A percentile compares a stretch with the other conserved stretches of the same genome.
These are phyloP conservation scores for Papilio gigon DNA, from an alignment of 2,888 invertebrate species.

Conservation along the genomic window DNA sequence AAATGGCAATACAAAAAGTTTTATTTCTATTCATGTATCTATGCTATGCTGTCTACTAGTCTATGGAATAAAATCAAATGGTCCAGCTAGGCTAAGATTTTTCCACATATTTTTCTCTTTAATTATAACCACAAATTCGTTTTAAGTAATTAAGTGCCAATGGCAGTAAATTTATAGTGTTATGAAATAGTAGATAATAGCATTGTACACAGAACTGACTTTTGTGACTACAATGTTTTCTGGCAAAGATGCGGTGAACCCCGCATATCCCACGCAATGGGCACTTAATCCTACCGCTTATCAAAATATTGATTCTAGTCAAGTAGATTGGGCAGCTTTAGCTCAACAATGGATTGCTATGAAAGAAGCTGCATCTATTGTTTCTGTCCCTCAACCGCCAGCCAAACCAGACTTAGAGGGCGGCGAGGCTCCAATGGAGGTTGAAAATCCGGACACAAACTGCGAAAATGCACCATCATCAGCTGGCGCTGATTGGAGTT, in stretches of 20 bases:
- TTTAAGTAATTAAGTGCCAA: constrained; percentile 44
- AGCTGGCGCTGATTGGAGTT: constrained; percentile 67
- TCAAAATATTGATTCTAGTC: constrained; percentile 90
- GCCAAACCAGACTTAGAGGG: constrained; percentile 84
- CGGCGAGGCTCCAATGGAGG: constrained; percentile 94
- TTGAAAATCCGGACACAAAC: constrained; percentile 86
- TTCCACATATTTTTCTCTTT: constrained; percentile 34
- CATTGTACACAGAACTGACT: constrained; percentile 42
- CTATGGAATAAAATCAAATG: constrained; percentile 43
- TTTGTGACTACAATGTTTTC: constrained; percentile 76
- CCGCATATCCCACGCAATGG: constrained; percentile 88
- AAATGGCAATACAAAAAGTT: not conserved
- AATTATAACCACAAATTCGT: constrained; percentile 38
- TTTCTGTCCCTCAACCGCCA: constrained; percentile 84
- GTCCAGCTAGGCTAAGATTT: constrained; percentile 23
- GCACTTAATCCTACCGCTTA: constrained; percentile 91
- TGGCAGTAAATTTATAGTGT: constrained; percentile 41
- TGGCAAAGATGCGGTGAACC: constrained; percentile 84
- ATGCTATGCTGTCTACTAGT: constrained; percentile 27
- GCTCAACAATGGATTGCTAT: constrained; percentile 99
- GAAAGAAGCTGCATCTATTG: constrained; percentile 88
- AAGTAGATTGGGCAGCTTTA: constrained; percentile 97
- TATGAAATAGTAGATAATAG: constrained; percentile 39
- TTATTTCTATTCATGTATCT: not conserved
- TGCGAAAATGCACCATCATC: constrained; percentile 63